phyloP scores from a whole-genome alignment of 2,797 vertebrate genomes.

The Gymnoscopelus microlampas region DNA sequence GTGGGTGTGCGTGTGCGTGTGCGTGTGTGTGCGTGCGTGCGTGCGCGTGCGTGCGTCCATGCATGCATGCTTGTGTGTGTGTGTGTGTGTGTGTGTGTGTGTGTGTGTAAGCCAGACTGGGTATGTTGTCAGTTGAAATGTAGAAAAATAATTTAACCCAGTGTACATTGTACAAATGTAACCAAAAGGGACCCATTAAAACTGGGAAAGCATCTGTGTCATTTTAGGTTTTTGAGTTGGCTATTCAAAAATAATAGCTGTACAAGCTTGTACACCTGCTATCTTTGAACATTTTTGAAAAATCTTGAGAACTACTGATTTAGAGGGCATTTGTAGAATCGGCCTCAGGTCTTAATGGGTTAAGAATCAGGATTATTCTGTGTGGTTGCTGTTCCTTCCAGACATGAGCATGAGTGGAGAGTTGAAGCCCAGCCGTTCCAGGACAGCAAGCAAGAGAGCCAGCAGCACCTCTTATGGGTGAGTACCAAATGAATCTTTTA shows the following conservation, averaged over 20 bases:
- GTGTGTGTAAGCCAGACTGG: too few relatives aligned
- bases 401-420: constrained; percentile 86
- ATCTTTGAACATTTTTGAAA: too few relatives aligned
- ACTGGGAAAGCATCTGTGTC: background rate
- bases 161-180: too few relatives aligned
- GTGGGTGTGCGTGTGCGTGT: constrained; percentile 22
- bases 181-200: too few relatives aligned
- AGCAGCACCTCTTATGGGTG: constrained; percentile 80
- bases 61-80: background rate
- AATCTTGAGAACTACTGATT: too few relatives aligned
- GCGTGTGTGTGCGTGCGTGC: constrained; percentile 1
- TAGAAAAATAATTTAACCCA: constrained; percentile 24
- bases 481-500: constrained; percentile 52
- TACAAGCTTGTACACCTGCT: too few relatives aligned
- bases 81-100: too few relatives aligned
- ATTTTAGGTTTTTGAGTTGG: background rate
- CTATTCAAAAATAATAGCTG: too few relatives aligned
- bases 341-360: too few relatives aligned
- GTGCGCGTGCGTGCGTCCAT: background rate
- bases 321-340: too few relatives aligned
- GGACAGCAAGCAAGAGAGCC: constrained; percentile 80
- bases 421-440: constrained; percentile 81
- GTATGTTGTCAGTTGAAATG: constrained; percentile 30
- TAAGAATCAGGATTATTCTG: background rate
- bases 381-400: constrained; percentile 64